These are phyloP conservation scores for Ataeniobius toweri DNA, from an alignment of 2,797 vertebrate species.

Conservation along the genomic window DNA sequence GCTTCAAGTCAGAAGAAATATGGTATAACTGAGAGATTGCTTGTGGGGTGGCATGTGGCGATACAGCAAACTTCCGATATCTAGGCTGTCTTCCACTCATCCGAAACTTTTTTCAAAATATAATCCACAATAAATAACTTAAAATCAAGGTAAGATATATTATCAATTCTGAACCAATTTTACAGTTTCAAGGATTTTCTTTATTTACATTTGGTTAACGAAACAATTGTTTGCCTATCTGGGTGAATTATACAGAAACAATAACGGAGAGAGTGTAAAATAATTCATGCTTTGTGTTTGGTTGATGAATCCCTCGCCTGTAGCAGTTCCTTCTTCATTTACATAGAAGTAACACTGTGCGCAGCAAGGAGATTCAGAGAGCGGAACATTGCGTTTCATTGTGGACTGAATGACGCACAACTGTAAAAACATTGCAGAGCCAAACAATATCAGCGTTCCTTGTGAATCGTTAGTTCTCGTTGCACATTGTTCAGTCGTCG, in stretches of 20 bases:
- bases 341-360: constrained; percentile 20
- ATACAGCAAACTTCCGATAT: not conserved
- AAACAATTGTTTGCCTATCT: not conserved
- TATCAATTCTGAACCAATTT: not conserved
- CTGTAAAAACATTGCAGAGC: constrained; percentile 2
- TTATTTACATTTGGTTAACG: not conserved
- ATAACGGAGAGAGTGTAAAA: constrained; percentile 17
- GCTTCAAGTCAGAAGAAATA: not conserved
- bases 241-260: constrained; percentile 15
- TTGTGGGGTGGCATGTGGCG: not conserved
- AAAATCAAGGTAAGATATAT: not conserved
- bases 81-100: not conserved
- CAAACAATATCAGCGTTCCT: constrained; percentile 11
- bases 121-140: not conserved
- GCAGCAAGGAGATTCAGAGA: constrained; percentile 17
- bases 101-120: not conserved
- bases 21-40: not conserved
- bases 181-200: not conserved
- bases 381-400: constrained; percentile 25
- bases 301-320: constrained; percentile 30
- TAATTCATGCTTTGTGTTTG: constrained; percentile 21
- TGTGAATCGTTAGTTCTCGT: constrained; percentile 1
- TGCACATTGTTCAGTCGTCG: not conserved
- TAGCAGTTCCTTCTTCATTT: constrained; percentile 37
- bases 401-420: constrained; percentile 17